These are phyloP conservation scores for Mico argentatus DNA, from an alignment of 2,797 vertebrate genomes.

Conservation along the genomic window DNA sequence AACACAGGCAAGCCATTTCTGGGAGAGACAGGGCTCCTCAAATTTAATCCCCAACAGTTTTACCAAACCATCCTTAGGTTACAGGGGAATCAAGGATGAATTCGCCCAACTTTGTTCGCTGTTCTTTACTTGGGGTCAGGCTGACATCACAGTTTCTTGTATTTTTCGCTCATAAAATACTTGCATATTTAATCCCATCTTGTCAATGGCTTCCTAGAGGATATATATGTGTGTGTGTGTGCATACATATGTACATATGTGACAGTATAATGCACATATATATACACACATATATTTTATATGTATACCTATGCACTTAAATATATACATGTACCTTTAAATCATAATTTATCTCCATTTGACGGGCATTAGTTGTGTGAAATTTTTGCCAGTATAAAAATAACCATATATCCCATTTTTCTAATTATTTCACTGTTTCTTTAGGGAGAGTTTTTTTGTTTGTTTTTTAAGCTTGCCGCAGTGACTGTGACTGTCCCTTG, in stretches of 20 bases:
- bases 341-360: not conserved
- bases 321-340: not conserved
- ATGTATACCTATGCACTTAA: not conserved
- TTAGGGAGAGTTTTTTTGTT: not conserved
- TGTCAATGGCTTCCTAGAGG: not conserved
- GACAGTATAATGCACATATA: not conserved
- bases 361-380: not conserved
- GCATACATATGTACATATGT: not conserved
- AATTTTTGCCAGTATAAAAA: not conserved
- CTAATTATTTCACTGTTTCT: not conserved
- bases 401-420: not conserved
- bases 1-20: not conserved
- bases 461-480: not conserved
- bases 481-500: not conserved
- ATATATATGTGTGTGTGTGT: not conserved
- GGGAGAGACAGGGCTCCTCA: not conserved
- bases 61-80: not conserved
- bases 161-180: slow-evolving; percentile 26
- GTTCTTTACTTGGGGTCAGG: not conserved
- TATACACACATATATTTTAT: not conserved
- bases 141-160: not conserved
- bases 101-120: not conserved
- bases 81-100: not conserved
- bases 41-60: not conserved
- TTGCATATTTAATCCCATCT: not conserved